A percentile compares a stretch with the other conserved stretches of the same genome.
Conservation (phyloP, 2,797 vertebrate genomes). For the Erpetoichthys calabaricus region DNA sequence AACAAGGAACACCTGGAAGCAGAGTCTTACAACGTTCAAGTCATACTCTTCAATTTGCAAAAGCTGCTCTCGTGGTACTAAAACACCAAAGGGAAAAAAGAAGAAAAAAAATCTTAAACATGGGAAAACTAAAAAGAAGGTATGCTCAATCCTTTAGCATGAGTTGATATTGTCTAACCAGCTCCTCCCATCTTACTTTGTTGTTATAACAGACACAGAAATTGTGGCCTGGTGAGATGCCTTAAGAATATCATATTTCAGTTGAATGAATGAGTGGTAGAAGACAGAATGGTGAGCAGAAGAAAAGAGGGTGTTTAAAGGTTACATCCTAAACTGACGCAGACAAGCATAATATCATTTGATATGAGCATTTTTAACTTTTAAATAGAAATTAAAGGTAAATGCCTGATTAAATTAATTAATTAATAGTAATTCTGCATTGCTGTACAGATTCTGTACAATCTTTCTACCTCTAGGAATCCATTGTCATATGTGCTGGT, state of each 20-base stretch:
- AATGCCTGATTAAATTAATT: no score
- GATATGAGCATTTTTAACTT: no score
- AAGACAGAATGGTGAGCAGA: conserved; percentile 6
- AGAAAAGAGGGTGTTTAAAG: neutral
- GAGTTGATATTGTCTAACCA: no score
- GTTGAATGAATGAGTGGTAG: conserved; percentile 3
- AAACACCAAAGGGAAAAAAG: conserved; percentile 13
- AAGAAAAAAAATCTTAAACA: conserved; percentile 1
- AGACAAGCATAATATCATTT: neutral
- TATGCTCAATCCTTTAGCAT: no score
- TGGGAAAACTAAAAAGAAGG: neutral
- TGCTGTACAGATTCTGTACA: no score
- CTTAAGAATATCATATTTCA: no score
- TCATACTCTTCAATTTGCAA: conserved; percentile 86
- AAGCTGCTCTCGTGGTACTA: conserved; percentile 79
- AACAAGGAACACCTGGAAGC: conserved; percentile 84
- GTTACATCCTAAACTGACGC: neutral
- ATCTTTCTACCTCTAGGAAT: no score
- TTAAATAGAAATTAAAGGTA: no score
- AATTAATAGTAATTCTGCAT: no score
- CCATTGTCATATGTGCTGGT: no score
- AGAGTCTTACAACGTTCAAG: conserved; percentile 89
- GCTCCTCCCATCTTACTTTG: conserved; percentile 3
- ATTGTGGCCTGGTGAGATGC: no score
- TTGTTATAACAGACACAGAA: no score